Percentiles rank a stretch among this genome's conserved stretches.
These are phyloP conservation scores for Empis livida DNA, from an alignment of 2,888 invertebrate species.

Conservation along the genomic window DNA sequence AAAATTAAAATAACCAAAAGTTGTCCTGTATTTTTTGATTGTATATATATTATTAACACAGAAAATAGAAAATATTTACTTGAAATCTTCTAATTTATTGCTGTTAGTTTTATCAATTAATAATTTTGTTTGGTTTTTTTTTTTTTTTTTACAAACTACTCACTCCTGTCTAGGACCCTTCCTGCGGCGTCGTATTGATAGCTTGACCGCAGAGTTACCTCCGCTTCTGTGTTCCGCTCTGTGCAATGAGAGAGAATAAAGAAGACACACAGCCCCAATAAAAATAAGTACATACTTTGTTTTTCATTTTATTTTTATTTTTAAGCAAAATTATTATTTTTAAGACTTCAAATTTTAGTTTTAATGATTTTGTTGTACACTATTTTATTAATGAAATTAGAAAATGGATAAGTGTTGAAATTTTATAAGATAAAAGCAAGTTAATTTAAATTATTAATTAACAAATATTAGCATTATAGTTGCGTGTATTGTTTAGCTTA, in stretches of 20 bases:
- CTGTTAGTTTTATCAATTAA: neutral
- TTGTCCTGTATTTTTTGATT: slow-evolving; percentile 1
- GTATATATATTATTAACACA: neutral
- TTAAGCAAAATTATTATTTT: no score
- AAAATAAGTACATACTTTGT: neutral
- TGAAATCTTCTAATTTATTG: neutral
- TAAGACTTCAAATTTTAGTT: no score
- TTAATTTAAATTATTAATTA: no score
- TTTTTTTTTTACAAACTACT: slow-evolving; percentile 11
- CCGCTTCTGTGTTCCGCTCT: slow-evolving; percentile 17
- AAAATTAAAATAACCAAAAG: no score
- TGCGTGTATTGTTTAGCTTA: no score
- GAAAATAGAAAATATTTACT: neutral
- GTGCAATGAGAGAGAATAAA: neutral
- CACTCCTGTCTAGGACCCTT: slow-evolving; percentile 18
- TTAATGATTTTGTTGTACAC: no score
- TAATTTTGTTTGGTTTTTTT: slow-evolving; percentile 1
- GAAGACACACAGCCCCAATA: slow-evolving; percentile 1
- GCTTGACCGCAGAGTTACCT: slow-evolving; percentile 15
- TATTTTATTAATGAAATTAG: no score
- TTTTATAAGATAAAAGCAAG: no score
- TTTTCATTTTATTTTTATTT: no score
- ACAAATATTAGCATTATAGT: no score
- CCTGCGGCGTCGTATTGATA: slow-evolving; percentile 18
- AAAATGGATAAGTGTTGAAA: no score